Base-by-base conservation (phyloP, 2,113 vertebrate species). In the Cephalopterus ornatus region DNA sequence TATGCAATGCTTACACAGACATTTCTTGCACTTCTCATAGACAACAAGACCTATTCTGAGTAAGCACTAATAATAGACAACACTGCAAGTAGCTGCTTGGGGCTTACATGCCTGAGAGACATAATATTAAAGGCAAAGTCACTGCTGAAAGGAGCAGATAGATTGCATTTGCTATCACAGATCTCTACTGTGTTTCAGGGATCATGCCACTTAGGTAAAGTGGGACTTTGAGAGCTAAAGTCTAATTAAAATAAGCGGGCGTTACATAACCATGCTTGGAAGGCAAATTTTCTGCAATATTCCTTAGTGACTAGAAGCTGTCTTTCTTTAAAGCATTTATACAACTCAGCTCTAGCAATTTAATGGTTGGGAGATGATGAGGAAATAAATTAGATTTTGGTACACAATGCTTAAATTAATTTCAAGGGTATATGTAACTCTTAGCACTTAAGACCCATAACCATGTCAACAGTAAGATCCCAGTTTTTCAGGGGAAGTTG, bases 231-330 rank as follows among this genome's bases (percentile, higher is more conserved):
- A 93, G 95, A 94, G 72, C 83, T 89, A 81, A 93, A 96, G 73
- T 91, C 92, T 91, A 91, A 96, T 93, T 94, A 96, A 95, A 97
- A 91, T 92, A 92, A 93, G 79, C 72, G n/a, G 73, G 73, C 1
- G 0, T 96, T 96, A 92, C 17, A 82, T 94, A 97, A 95, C 79
- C 37, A 46, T 58, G 85, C 91, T 94, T 18, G 3, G 77, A 93
- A 92, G 93, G 76, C 76, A 94, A 87, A 72, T 88, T 95, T 95
- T 92, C 90, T 95, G 61, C 76, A 88, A 72, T 88, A 91, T 92
- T 89, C 95, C 93, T 81, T 61, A 78, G 90, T 90, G 92, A 92
- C 24, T 71, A 62, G 63, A 44, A 96, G 47, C 53, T 92, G 82
- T 20, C 56, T 78, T 95, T 86, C 79, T 90, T 80, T 81, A 93